Base-by-base conservation (phyloP, 2,888 invertebrate species). In the Cephalotes varians region DNA sequence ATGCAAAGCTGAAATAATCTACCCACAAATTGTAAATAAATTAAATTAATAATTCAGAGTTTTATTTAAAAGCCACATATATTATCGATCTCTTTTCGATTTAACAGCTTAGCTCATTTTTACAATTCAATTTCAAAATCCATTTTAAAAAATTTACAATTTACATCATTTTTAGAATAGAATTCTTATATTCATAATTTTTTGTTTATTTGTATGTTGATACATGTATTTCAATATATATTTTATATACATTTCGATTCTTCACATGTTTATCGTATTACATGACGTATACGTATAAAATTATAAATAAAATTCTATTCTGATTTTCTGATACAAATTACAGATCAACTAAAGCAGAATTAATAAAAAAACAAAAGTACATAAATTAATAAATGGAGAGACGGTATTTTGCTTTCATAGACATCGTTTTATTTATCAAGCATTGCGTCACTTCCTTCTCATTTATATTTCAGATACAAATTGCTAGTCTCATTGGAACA, bases 371-470 rank as follows among this genome's bases (percentile, higher is more conserved):
- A 49, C 7, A 18, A 51, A 18, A 44, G 15, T 18, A 40, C 0
- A 10, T 28, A 15, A 21, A 21, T 49, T 49, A 34, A 18, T 49
- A 21, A 31, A 1, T 37, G 4, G 64, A 1, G 54, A 49, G 34
- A 76, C 9, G 6, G 6, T 4, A 18, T 74, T 25, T 37, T 31
- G 6, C 74, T 31, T 18, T 37, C 51, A 15, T 40, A 54, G 54
- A 12, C 34, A 4, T n/a, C 28, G 15, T 12, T 10, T 62, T 28
- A 2, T 28, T 34, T 64, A 51, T 74, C 34, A 34, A 3, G 5
- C 9, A 18, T 47, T 2, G 4, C 34, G 10, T 37, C 74, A 25
- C 28, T 76, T 76, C 64, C 49, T 74, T 74, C 25, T 34, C 37
- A 15, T 51, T 74, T 7, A 15, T 47, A 18, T 37, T 74, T 60